Percentiles rank a stretch among this genome's conserved stretches.
phyloP scores from a whole-genome alignment of 2,113 vertebrate species.

The Opisthocomus hoazin region DNA sequence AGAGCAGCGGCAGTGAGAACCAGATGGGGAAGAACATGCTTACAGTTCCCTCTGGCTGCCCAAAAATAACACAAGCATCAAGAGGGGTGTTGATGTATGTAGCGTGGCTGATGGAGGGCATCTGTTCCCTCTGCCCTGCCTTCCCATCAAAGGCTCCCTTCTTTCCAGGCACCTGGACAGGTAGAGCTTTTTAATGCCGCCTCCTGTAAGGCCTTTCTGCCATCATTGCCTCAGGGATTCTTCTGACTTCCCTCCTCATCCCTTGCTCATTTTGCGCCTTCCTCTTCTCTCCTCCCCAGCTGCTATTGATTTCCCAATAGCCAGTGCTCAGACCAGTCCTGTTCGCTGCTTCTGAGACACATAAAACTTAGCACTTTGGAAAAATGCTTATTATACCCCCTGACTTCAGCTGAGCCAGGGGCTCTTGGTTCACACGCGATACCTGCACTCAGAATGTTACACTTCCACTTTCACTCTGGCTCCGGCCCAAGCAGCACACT shows the following conservation, averaged over 20 bases:
- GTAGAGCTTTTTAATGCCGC: not conserved
- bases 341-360: not conserved
- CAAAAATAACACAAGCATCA: no score
- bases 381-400: not conserved
- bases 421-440: not conserved
- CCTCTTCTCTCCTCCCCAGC: not conserved
- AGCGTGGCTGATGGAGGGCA: not conserved
- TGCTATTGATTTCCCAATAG: not conserved
- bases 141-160: not conserved
- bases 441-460: not conserved
- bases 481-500: not conserved
- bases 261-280: rapidly evolving
- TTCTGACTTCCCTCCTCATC: not conserved
- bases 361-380: not conserved
- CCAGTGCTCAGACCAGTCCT: not conserved
- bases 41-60: not conserved
- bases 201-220: not conserved
- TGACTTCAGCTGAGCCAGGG: no score
- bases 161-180: not conserved
- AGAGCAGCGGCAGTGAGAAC: not conserved
- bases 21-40: not conserved
- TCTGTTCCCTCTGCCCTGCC: not conserved
- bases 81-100: not conserved
- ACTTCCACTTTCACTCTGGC: not conserved
- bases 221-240: not conserved